Base-by-base conservation (phyloP, 2,797 vertebrate genomes). In the Petrocephalus sullivani region DNA sequence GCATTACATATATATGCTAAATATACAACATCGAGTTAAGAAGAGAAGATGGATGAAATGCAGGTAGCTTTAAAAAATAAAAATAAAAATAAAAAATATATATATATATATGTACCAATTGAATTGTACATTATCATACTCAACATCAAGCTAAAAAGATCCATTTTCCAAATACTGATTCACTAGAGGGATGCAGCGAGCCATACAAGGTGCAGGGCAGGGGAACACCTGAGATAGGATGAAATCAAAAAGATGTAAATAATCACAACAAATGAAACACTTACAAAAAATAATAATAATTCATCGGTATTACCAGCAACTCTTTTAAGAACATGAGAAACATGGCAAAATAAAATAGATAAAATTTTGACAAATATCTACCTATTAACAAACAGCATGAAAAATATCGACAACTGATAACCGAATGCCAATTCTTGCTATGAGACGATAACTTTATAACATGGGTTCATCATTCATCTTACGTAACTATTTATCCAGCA, bases 1-100 rank as follows among this genome's bases (percentile, higher is more conserved):
- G 49, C 71, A 33, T 37, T 49, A 75, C 85, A 54, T 51, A 33
- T 75, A 61, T 28, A 94, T 93, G 92, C 93, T 94, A 93, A 94
- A 93, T 94, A 93, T 93, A 93, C 49, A 95, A 94, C 94, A 90
- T 93, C 92, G 33, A 71, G 28, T 71, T 37, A 37, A 71, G 64
- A 37, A 71, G 23, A 71, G 64, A 37, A 67, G 61, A 33, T 33
- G 64, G 64, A 71, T 33, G 64, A 71, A 71, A 71, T 33, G 28
- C 4, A 33, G 64, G 64, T 71, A 71, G 23, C 12, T 71, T 37
- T 71, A 33, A 67, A 33, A 67, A 14, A 67, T 41, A n/a, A n/a
- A n/a, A n/a, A n/a, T n/a, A n/a, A n/a, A n/a, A n/a, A n/a, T n/a
- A n/a, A n/a, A n/a, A n/a, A n/a, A n/a, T n/a, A 46, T 46, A 46